These are phyloP conservation scores for Dolichallabes microphthalmus DNA, from an alignment of 2,113 vertebrate species.

Conservation along the genomic window DNA sequence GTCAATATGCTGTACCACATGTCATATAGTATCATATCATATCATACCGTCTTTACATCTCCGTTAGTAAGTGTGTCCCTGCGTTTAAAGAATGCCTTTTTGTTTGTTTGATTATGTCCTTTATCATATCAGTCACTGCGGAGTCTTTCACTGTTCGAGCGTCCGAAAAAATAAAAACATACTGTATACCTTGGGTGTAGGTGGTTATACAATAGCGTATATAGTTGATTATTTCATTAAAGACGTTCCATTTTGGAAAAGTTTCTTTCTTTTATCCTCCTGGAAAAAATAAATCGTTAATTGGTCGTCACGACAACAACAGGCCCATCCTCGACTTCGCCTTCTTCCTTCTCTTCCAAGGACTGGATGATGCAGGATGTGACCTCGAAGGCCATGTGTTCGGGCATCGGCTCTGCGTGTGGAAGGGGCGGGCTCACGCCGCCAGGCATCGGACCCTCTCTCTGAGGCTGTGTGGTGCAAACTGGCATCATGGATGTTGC, in stretches of 20 bases:
- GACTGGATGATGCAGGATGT: slow-evolving; percentile 86
- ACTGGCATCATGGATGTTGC: slow-evolving; percentile 75
- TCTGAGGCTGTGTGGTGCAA: slow-evolving; percentile 68
- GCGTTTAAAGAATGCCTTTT: background rate
- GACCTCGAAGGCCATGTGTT: slow-evolving; percentile 84
- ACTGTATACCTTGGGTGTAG: slow-evolving; percentile 29
- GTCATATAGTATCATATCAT: background rate
- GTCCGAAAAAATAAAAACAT: slow-evolving; percentile 32
- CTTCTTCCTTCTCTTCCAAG: slow-evolving; percentile 84
- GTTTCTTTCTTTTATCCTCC: slow-evolving; percentile 13
- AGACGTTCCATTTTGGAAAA: slow-evolving; percentile 49
- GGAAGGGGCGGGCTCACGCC: slow-evolving; percentile 57
- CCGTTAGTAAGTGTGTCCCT: background rate
- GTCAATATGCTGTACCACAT: background rate
- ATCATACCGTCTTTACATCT: background rate
- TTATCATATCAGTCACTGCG: background rate
- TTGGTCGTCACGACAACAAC: slow-evolving; percentile 65
- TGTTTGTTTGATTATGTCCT: background rate
- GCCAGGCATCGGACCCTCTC: slow-evolving; percentile 71
- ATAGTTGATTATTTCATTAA: slow-evolving; percentile 65
- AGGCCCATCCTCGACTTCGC: slow-evolving; percentile 67
- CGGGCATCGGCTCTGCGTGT: slow-evolving; percentile 60
- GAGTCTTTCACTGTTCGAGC: slow-evolving; percentile 30
- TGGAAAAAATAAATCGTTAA: slow-evolving; percentile 48
- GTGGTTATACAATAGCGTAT: slow-evolving; percentile 61